Evolutionary conservation across 64 coral and sea anemone species (phyloP), one percentile per base, ranked within the genome.

Genomic region (Cladopsammia gracilis): DNA sequence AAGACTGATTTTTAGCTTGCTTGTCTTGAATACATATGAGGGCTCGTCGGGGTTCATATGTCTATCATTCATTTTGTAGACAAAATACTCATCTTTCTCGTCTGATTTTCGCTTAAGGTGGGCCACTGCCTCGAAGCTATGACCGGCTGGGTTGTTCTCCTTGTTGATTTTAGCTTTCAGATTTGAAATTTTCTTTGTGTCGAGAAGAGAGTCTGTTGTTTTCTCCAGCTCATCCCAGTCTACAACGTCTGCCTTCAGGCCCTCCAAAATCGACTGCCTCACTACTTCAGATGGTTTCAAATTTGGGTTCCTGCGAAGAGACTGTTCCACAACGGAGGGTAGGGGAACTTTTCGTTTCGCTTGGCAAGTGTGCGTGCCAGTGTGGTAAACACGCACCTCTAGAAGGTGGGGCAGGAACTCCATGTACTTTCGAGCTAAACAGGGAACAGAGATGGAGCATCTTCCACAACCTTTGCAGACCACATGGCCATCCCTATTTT

Each of bases 41-140:
- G 70, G 70, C 70, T 72, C 34, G 26, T 44, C 70, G 70, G 70
- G 70, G 70, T 72, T 72, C 34, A 72, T 72, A 72, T 72, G 25
- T 72, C 70, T 72, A 72, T 72, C 70, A 72, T 72, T 72, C 70
- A 46, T 72, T 72, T 72, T 72, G 70, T 14, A 72, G 26, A 72
- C 34, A 15, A 44, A 72, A 46, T 12, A 72, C 70, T 72, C 10
- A 72, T 72, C 70, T 72, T 71, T 43, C 26, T 72, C 70, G 70
- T 44, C 70, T 72, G 70, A 43, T 44, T 72, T 72, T 22, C 10
- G 70, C 70, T 72, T 46, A 10, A 72, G 70, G 70, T 72, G 70
- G 25, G 26, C 70, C 70, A 72, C 70, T 72, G 34, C 70, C 70
- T 72, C 70, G 70, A 72, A 72, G 70, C 70, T 72, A 72, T 44